Evolutionary conservation across 2,888 invertebrate species (phyloP), one percentile per base, ranked within the genome.

Genomic region (Conistra vaccinii): DNA sequence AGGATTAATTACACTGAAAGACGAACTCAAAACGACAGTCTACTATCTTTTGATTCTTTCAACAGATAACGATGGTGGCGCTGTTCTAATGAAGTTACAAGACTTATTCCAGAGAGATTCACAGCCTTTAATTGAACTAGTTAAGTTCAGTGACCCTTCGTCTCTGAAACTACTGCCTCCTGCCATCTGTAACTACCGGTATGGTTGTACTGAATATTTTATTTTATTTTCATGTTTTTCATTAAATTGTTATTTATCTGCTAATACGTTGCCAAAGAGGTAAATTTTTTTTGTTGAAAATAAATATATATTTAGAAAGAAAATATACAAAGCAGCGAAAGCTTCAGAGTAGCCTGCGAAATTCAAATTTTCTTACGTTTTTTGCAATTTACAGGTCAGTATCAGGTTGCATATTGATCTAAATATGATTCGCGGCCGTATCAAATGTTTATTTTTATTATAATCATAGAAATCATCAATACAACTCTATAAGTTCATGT

Each of bases 121-220:
- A 0, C 95, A 96, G 53, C 96, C 97, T 0, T 94, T 97, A 65
- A 95, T 98, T 17, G 94, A 94, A 0, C 92, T 97, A 45, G 96
- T 98, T 48, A 97, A 97, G 51, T 96, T 97, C 80, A 97, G 97
- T 81, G 97, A 97, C 80, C 94, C 97, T 0, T 90, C 96, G 4
- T 94, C 97, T 45, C 90, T 97, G n/a, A 97, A 97, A 87, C 91
- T 97, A 53, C 89, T 98, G 53, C 97, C 98, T 0, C 93, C 97
- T 0, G 97, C 97, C 9, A 96, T 97, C 53, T 91, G 93, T 17
- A 96, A 96, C 78, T 97, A 96, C 29, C n/a, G 71, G 71, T 84
- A 92, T 86, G 84, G 12, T n/a, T 26, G 6, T 7, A n/a, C 9
- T 39, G 5, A 58, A 39, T 6, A 2, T 32, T 39, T 68, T 14